Evolutionary conservation across 1,140 invertebrate genomes (phyloP).

Genomic region (Papilio xuthus): DNA sequence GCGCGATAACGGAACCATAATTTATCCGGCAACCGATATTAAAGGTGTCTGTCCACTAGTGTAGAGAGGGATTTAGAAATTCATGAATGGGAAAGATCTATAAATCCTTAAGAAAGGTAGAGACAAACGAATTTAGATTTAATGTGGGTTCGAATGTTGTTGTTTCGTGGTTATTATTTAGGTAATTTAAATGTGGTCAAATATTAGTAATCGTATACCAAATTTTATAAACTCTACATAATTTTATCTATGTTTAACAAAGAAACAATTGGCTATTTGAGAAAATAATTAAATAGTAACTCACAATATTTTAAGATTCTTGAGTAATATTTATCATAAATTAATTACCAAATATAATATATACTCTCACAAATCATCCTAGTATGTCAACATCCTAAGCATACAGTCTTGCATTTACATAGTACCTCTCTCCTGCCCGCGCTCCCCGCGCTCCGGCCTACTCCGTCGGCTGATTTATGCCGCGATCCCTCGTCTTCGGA

Average conservation of each 20-base stretch:
- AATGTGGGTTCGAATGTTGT: no score
- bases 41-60: constrained; percentile 19
- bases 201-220: no score
- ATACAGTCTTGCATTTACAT: constrained; percentile 58
- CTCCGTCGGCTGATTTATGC: constrained; percentile 61
- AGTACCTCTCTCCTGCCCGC: constrained; percentile 47
- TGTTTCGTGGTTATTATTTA: no score
- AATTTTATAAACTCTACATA: no score
- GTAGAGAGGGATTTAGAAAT: neutral
- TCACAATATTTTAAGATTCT: no score
- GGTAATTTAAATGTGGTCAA: no score
- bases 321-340: no score
- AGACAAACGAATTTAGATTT: neutral
- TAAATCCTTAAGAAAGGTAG: neutral
- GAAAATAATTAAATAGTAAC: no score
- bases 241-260: no score
- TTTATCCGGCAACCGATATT: constrained; percentile 39
- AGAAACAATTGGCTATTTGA: no score
- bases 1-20: constrained; percentile 44
- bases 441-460: constrained; percentile 42
- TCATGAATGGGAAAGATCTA: neutral
- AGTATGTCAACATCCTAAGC: constrained; percentile 37
- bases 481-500: constrained; percentile 47
- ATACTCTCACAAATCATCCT: neutral
- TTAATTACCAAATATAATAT: no score